Base-by-base conservation (phyloP, 2,113 vertebrate species). In the Fregata magnificens region DNA sequence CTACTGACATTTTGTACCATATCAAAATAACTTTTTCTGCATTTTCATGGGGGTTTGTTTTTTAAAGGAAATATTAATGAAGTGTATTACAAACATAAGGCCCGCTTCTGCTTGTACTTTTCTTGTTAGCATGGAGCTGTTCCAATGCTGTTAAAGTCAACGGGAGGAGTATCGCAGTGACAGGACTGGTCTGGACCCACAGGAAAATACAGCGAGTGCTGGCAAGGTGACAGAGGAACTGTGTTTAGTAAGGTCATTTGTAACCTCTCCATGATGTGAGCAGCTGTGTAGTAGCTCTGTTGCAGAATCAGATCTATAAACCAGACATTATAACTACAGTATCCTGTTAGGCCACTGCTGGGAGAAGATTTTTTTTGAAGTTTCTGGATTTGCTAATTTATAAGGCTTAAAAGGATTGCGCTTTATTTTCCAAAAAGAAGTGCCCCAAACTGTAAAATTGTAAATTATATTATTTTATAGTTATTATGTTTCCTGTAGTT, bases 201-300 rank as follows among this genome's bases (percentile, higher is more conserved):
- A 90, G 79, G 77, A 97, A 94, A 92, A 90, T 82, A 58, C 45
- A 88, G 38, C 6, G 10, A 86, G 34, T 59, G 31, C 86, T 94
- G 94, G 90, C 90, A 81, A 86, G 32, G 5, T 93, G 90, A 90
- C 86, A 90, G 85, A 55, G 38, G 29, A 92, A 25, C 69, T 83
- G 67, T 56, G 21, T 55, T 96, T 86, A 77, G 22, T 73, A 86
- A 81, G 58, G 52, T 71, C 71, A 38, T 92, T 83, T 88, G 53
- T 93, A 88, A 90, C 49, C 31, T 74, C 40, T 77, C 73, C 59
- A 28, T 86, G 52, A 81, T 82, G 78, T 56, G 86, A 87, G 70
- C 77, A 97, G 93, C 80, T 92, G 80, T 73, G 70, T 77, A 72
- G 74, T 90, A 88, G 74, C 62, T 95, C 58, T 70, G 59, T 66